Percentiles rank a stretch among this genome's conserved stretches.
Conservation (phyloP, 2,888 invertebrate species). For the Slavum lentiscoides region DNA sequence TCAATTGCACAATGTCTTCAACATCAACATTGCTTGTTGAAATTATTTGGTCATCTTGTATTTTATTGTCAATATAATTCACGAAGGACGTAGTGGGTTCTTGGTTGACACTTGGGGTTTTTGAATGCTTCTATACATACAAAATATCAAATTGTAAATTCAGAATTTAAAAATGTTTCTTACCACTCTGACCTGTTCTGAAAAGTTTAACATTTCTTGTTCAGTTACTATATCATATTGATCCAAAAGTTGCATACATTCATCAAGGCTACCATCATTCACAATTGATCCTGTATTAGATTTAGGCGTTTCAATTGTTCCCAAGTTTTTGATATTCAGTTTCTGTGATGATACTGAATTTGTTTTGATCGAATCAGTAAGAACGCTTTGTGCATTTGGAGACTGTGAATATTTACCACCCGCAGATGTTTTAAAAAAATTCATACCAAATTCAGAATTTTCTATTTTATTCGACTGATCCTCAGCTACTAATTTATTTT, state of each 20-base stretch:
- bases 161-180: not conserved
- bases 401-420: not conserved
- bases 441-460: not conserved
- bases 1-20: not conserved
- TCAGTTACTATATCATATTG: constrained; percentile 43
- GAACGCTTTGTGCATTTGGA: not conserved
- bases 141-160: not conserved
- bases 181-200: constrained; percentile 11
- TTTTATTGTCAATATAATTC: not conserved
- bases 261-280: constrained; percentile 31
- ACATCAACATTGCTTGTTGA: not conserved
- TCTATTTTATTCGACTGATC: not conserved
- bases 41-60: not conserved
- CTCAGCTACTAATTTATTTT: constrained; percentile 17
- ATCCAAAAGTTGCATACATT: constrained; percentile 32
- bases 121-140: constrained; percentile 4
- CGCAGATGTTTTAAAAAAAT: no score
- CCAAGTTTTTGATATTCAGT: not conserved
- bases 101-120: not conserved
- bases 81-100: not conserved
- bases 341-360: not conserved
- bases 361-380: not conserved
- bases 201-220: constrained; percentile 19
- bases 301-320: not conserved
- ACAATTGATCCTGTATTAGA: not conserved